Evolutionary conservation across 2,888 invertebrate species (phyloP).

Genomic region (Cryptus armator): DNA sequence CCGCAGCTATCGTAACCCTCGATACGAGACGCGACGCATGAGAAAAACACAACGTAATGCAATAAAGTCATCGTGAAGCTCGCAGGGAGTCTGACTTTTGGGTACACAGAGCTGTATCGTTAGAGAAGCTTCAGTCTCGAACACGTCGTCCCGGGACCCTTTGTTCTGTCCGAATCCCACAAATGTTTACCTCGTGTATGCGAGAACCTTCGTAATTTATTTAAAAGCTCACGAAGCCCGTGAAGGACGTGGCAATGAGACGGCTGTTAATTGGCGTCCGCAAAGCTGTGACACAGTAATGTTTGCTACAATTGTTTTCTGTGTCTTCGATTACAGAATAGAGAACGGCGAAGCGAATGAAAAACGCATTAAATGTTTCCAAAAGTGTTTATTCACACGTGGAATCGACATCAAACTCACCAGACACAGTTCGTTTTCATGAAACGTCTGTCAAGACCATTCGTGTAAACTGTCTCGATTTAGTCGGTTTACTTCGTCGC

Average conservation of each 20-base stretch:
- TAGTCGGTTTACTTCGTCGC: slow-evolving; percentile 25
- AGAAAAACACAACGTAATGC: slow-evolving; percentile 81
- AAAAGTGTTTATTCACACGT: not conserved
- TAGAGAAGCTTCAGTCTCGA: slow-evolving; percentile 78
- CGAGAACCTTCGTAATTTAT: slow-evolving; percentile 74
- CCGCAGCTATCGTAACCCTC: slow-evolving; percentile 35
- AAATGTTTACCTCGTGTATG: slow-evolving; percentile 61
- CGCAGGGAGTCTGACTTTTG: slow-evolving; percentile 48
- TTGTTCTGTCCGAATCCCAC: slow-evolving; percentile 53
- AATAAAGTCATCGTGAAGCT: slow-evolving; percentile 77
- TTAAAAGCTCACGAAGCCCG: slow-evolving; percentile 61
- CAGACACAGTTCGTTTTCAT: slow-evolving; percentile 6
- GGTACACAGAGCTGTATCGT: slow-evolving; percentile 68
- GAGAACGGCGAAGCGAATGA: not conserved
- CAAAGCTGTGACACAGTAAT: slow-evolving; percentile 80
- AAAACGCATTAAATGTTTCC: not conserved
- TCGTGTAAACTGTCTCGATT: slow-evolving; percentile 56
- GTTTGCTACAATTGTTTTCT: slow-evolving; percentile 70
- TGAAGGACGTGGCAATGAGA: slow-evolving; percentile 73
- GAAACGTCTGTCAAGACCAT: slow-evolving; percentile 59
- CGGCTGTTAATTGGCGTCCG: slow-evolving; percentile 80
- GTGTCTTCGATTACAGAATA: not conserved
- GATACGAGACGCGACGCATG: slow-evolving; percentile 61
- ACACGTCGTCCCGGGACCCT: slow-evolving; percentile 45
- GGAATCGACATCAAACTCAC: not conserved